These are phyloP conservation scores for Sitta europaea DNA, from an alignment of 2,113 vertebrate species.

Conservation along the genomic window DNA sequence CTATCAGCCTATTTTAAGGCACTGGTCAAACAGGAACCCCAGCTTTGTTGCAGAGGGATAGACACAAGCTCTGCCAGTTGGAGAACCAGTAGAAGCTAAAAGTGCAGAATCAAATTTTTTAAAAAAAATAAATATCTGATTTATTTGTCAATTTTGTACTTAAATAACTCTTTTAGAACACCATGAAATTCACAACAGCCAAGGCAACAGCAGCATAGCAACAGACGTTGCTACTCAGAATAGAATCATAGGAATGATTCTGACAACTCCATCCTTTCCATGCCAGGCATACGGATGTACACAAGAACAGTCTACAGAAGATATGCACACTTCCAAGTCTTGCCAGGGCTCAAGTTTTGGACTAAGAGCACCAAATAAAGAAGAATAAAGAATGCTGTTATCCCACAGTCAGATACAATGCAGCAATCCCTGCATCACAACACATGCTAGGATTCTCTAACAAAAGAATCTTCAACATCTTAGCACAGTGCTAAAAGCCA, in stretches of 20 bases:
- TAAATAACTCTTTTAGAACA: constrained; percentile 30
- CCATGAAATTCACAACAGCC: constrained; percentile 27
- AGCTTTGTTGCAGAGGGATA: background rate
- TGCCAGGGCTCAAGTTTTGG: background rate
- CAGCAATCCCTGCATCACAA: background rate
- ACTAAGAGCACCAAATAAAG: background rate
- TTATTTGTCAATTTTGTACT: background rate
- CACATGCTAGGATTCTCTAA: background rate
- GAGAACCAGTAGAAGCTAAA: background rate
- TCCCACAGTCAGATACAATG: background rate
- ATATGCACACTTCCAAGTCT: background rate
- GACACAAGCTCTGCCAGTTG: background rate
- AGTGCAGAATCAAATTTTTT: background rate
- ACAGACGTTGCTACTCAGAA: constrained; percentile 45
- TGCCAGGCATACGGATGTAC: background rate
- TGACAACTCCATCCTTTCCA: background rate
- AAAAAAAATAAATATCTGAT: background rate
- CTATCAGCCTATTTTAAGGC: background rate
- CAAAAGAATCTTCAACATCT: background rate
- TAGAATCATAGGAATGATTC: background rate
- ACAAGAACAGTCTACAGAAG: background rate
- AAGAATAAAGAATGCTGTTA: background rate
- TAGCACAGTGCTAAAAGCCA: background rate
- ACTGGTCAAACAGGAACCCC: background rate
- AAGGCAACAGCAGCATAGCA: constrained; percentile 40